Base-by-base conservation (phyloP, 2,797 vertebrate genomes). In the Enteromius treurensis region DNA sequence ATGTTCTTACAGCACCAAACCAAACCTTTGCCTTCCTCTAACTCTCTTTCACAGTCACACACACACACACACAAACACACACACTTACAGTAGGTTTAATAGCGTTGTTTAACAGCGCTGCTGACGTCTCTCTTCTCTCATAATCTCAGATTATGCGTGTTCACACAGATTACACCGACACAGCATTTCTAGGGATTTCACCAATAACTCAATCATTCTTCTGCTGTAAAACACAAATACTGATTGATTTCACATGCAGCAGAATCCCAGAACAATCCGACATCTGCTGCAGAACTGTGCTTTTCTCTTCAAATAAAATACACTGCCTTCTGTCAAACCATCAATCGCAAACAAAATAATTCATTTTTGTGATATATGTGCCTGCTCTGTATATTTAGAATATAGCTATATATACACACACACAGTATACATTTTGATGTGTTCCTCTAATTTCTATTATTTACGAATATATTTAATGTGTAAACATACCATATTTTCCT, bases 61-160 rank as follows among this genome's bases (percentile, higher is more conserved):
- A 32, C 32, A 32, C 32, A 32, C 32, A 32, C 32, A 32, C 32
- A 32, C 32, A 32, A 32, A 32, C 32, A 32, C 5, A 37, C 37
- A 37, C 37, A 34, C 34, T 3, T 3, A 34, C 19, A 68, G 32
- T 21, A 23, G 67, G 4, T 23, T 69, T 70, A 70, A 45, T 17
- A 15, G 10, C 1, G 19, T 42, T 14, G 40, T 26, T 26, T 45
- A 42, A 21, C 42, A 29, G 14, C 42, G 23, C 23, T 4, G 15
- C 34, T 42, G 67, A 42, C 65, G 4, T 69, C 11, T 69, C 11
- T 69, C 70, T 68, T 11, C 65, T 32, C 42, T 29, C n/a, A 10
- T 34, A 34, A 60, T 60, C 75, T 81, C 32, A 55, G 82, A 84
- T 87, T 88, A 79, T 51, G 70, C 40, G 34, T 37, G 77, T 40